Base-by-base conservation (phyloP, 2,797 vertebrate species). In the Decapterus maruadsi region DNA sequence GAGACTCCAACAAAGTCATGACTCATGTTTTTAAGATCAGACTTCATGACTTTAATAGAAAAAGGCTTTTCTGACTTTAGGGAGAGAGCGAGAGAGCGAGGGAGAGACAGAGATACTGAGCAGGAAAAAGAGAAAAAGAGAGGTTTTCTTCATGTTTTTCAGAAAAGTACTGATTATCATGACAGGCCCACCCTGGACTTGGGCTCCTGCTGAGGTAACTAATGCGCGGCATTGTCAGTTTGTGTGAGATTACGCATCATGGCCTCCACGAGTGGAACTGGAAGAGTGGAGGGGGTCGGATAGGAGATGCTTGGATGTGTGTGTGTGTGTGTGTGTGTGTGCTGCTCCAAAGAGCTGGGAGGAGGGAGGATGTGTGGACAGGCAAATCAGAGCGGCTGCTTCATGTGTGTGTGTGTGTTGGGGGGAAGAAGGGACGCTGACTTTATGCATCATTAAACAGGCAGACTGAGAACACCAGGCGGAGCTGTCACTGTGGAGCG, bases 391-490 rank as follows among this genome's bases (percentile, higher is more conserved):
- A 61, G 51, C 53, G 68, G 40, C 65, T 20, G 48, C 71, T 73
- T 60, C 40, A 4, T 34, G 31, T 34, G 31, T 34, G 68, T 75
- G 72, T 66, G 58, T 74, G 62, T 74, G 63, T 57, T 19, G 42
- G 61, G 65, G 69, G 81, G 79, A 53, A 77, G 84, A 64, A 64
- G 82, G 80, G 85, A 85, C 63, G 80, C 71, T 87, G 86, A 73
- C 87, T 91, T 92, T 83, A 90, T 91, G 92, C 92, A 92, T 94
- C 94, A 94, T 93, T 93, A 94, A 88, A 87, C 92, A 90, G 85
- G 81, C 90, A 83, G 87, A 91, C 82, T 81, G 77, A 92, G 78
- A 93, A 90, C 87, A 90, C 87, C 89, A 87, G 83, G 89, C 83
- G 22, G 78, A 74, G 85, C 76, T 73, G 74, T 80, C 79, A 75